Percentiles rank a stretch among this genome's conserved stretches.
phyloP scores from a whole-genome alignment of 2,797 vertebrate species.

The Hirundo rustica region DNA sequence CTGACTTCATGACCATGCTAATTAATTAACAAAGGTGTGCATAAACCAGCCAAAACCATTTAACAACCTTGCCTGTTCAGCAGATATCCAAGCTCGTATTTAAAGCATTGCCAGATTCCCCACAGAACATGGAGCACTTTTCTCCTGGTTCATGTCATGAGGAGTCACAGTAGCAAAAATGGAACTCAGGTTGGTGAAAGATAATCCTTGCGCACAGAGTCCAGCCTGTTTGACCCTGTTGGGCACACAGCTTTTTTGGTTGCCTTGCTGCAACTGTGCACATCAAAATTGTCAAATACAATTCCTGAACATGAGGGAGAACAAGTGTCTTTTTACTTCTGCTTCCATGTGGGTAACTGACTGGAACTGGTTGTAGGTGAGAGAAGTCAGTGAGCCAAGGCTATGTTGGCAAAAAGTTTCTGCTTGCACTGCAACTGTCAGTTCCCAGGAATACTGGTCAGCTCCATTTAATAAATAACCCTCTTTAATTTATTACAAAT shows the following conservation, averaged over 20 bases:
- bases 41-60: background rate
- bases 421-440: background rate
- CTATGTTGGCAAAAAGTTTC: background rate
- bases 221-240: background rate
- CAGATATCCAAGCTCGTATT: conserved; percentile 3
- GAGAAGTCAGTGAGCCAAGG: background rate
- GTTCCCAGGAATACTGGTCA: background rate
- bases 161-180: background rate
- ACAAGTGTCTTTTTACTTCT: background rate
- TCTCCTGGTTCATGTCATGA: background rate
- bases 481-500: background rate
- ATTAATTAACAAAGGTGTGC: conserved; percentile 29
- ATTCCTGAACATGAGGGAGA: background rate
- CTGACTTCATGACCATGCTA: background rate
- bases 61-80: background rate
- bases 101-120: background rate
- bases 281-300: background rate
- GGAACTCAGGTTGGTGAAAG: background rate
- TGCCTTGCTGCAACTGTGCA: background rate
- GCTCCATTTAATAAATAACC: background rate
- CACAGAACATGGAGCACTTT: background rate
- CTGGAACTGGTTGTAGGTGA: background rate
- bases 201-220: background rate
- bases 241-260: background rate
- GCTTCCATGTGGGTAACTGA: background rate